These are phyloP conservation scores for Aporophyla nigra DNA, from an alignment of 2,888 invertebrate species.

Conservation along the genomic window DNA sequence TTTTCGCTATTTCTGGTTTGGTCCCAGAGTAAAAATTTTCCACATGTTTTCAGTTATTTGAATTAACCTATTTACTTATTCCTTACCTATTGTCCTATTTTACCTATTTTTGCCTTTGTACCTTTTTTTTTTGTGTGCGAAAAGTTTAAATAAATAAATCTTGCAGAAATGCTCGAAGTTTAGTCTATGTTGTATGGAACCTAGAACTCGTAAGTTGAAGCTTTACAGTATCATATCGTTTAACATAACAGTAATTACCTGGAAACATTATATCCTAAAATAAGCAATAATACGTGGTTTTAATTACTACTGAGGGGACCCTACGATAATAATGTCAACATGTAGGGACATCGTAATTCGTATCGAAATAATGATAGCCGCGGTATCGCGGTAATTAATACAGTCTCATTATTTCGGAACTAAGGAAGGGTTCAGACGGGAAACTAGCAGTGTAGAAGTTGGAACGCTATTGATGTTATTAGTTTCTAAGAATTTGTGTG, in stretches of 20 bases:
- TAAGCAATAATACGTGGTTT: not conserved
- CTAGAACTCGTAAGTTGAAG: no score
- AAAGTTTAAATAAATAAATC: no score
- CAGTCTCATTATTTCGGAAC: constrained; percentile 17
- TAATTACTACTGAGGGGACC: not conserved
- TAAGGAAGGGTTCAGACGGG: constrained; percentile 2
- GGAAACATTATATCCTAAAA: constrained; percentile 1
- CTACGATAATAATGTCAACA: constrained; percentile 25
- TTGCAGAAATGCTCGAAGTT: no score
- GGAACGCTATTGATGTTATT: not conserved
- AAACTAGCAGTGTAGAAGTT: not conserved
- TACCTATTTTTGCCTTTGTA: no score
- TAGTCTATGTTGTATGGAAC: no score
- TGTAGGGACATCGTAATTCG: constrained; percentile 30
- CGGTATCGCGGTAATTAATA: constrained; percentile 46
- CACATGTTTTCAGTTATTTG: no score
- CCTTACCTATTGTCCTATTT: no score
- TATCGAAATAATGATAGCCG: constrained; percentile 46
- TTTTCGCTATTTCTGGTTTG: no score
- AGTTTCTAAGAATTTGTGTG: not conserved
- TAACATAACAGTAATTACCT: not conserved
- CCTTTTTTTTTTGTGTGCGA: no score
- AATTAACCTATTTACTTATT: no score
- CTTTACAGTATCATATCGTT: not conserved
- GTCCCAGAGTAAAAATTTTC: no score